These are phyloP conservation scores for Lysandra coridon DNA, from an alignment of 2,888 invertebrate species.

Conservation along the genomic window DNA sequence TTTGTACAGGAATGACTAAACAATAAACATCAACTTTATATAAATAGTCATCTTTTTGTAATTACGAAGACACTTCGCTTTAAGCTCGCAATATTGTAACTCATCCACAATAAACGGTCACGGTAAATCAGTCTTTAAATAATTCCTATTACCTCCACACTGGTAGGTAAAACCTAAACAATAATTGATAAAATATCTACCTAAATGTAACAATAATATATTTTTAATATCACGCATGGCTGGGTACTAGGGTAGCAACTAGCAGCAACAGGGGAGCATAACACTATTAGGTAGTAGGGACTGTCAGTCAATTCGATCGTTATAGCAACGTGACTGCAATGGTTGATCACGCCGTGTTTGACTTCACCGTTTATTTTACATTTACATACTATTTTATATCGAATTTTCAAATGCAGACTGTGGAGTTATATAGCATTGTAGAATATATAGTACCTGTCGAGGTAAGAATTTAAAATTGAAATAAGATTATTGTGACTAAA, in stretches of 20 bases:
- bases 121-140: too few species aligned
- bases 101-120: too few species aligned
- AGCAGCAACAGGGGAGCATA: conserved; percentile 41
- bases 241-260: conserved; percentile 35
- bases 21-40: too few species aligned
- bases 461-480: neutral
- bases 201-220: conserved; percentile 25
- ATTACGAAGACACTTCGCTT: too few species aligned
- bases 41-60: too few species aligned
- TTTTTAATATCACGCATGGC: conserved; percentile 27
- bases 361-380: conserved; percentile 37
- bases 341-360: conserved; percentile 43
- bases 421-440: neutral
- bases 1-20: too few species aligned
- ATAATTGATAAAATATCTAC: neutral
- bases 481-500: neutral
- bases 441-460: neutral
- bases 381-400: conserved; percentile 15
- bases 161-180: neutral
- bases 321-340: conserved; percentile 71
- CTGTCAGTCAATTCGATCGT: conserved; percentile 71
- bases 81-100: too few species aligned
- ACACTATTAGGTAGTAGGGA: conserved; percentile 63
- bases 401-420: neutral
- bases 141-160: too few species aligned